Evolutionary conservation across 2,888 invertebrate species (phyloP).

Genomic region (Rotaria macrura): DNA sequence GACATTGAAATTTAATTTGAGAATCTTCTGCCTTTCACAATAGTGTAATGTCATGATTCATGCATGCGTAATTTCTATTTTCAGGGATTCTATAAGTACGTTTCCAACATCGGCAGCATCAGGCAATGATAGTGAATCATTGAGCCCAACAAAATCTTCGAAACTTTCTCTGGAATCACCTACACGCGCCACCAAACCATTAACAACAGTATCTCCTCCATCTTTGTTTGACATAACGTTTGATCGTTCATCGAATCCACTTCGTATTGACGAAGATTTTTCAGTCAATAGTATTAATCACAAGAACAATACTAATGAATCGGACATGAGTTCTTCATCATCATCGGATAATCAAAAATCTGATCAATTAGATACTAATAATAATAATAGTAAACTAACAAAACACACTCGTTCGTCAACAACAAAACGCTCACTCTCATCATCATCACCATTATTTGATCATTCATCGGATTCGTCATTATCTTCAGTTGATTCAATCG

Average conservation of each 20-base stretch:
- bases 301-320: not conserved
- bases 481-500: not conserved
- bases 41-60: no score
- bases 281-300: not conserved
- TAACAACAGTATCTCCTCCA: not conserved
- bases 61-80: no score
- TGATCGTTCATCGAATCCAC: conserved; percentile 17
- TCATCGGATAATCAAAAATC: not conserved
- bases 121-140: not conserved
- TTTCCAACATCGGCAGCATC: conserved; percentile 2
- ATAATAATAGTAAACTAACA: not conserved
- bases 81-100: not conserved
- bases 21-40: no score
- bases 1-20: no score
- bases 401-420: not conserved
- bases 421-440: not conserved
- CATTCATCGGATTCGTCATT: not conserved
- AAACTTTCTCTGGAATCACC: not conserved
- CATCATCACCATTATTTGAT: conserved; percentile 1
- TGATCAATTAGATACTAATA: not conserved
- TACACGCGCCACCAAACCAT: not conserved
- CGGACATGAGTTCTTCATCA: not conserved
- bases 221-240: not conserved
- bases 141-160: not conserved
- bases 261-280: conserved; percentile 12